phyloP scores from a whole-genome alignment of 2,888 invertebrate species.

The Macrophya alboannulata region DNA sequence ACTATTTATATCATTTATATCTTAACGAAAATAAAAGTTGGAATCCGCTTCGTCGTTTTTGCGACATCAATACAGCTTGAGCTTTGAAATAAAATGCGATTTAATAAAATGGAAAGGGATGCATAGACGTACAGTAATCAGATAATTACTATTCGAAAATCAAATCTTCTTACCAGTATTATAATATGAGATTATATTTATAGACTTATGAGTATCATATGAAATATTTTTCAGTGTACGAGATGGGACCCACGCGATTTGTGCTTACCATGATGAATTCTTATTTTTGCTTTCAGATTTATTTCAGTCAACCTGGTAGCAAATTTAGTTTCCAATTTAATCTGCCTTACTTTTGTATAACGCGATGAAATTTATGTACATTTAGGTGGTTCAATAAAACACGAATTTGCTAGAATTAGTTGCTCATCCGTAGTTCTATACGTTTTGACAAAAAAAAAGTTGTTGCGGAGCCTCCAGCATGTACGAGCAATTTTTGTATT shows the following conservation, averaged over 20 bases:
- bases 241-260: neutral
- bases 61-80: slow-evolving; percentile 23
- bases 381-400: no score
- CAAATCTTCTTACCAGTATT: neutral
- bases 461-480: no score
- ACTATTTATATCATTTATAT: slow-evolving; percentile 50
- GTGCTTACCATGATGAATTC: neutral
- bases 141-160: neutral
- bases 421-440: no score
- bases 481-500: no score
- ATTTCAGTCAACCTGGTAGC: neutral
- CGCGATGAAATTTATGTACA: neutral
- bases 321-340: neutral
- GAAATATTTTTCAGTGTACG: neutral
- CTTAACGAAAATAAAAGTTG: slow-evolving; percentile 23
- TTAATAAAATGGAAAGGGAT: neutral
- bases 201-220: neutral
- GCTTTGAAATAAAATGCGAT: neutral
- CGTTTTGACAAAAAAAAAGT: no score
- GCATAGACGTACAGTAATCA: neutral
- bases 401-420: no score
- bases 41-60: slow-evolving; percentile 3
- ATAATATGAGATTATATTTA: neutral
- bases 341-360: neutral
- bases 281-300: neutral